Evolutionary conservation across 1,140 invertebrate species (phyloP), one percentile per base, ranked within the genome.

Genomic region (Lordiphosa collinella): DNA sequence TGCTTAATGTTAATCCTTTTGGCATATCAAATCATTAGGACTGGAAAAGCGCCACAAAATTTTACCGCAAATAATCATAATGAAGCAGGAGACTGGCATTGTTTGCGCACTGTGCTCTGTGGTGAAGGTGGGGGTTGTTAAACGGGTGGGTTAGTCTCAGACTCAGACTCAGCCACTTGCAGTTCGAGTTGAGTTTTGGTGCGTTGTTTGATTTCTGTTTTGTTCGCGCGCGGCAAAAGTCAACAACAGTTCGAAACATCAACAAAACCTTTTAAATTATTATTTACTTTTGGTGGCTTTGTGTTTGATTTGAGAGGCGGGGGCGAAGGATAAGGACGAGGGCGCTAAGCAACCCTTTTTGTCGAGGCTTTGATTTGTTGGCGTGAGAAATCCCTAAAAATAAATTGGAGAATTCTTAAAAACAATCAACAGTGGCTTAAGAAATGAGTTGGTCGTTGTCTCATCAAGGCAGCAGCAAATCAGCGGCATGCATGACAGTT

Each of bases 221-320:
- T 80, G 78, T 82, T 84, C 78, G 78, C 78, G 78, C 78, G 78
- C 78, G 78, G 64, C 66, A 85, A 84, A 67, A 84, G 78, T 84
- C 79, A 84, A 86, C 82, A 86, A 86, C 76, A 76, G 76, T 86
- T 86, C 72, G 76, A 82, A 86, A 86, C 76, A 84, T 86, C 82
- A 86, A 86, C 82, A 86, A 79, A 86, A 82, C 82, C 82, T 86
- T 86, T 86, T 86, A 86, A 86, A 86, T 86, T 86, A 86, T 86
- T 86, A 86, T 86, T 86, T 86, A 69, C 73, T 67, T 86, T 80
- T 80, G 76, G 22, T 80, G 74, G 69, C 68, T 67, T 76, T 62
- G 78, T 86, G 79, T 86, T 86, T 86, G 61, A 80, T 58, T 86
- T 86, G 40, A 48, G 47, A 60, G 34, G 52, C 40, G 70, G 57